Base-by-base conservation (phyloP, 2,113 vertebrate species). In the Seriola rivoliana region DNA sequence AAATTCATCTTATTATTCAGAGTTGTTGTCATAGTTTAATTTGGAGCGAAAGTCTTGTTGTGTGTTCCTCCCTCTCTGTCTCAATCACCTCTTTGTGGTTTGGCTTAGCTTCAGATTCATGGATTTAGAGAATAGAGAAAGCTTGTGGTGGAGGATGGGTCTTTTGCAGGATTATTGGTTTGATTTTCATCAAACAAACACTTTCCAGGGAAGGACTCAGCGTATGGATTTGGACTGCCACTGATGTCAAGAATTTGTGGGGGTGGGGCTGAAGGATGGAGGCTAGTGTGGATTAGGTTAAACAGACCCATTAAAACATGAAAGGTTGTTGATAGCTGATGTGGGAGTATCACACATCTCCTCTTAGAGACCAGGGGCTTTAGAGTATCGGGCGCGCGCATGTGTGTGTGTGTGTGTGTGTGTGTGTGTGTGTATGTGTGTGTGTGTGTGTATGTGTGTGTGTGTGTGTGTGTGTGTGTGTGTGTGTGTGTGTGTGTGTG, bases 301-400 rank as follows among this genome's bases (percentile, higher is more conserved):
- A 92, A 92, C 74, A 79, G 75, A 57, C 59, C 87, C 68, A 76
- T 88, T 93, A 86, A 79, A 85, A 90, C 83, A 89, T 93, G 78
- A 92, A 93, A 91, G 89, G 66, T 34, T 82, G 86, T 80, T 88
- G 88, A 92, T 90, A 46, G 84, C 76, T 85, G 89, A 86, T 75
- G 89, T 84, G 81, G 80, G 88, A 90, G 80, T 86, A 91, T 87
- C 80, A 86, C 65, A 76, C 81, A 77, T 87, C 78, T 81, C 55
- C 80, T 88, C 80, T 80, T 80, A 84, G 82, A 82, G 81, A 88
- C 82, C 73, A 34, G 16, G 9, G 65, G 70, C 85, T 89, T 79
- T 38, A 16, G 88, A 64, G 52, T 44, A 23, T 88, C 23, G 57
- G 66, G 65, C 10, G 1, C 34, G 42, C 42, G 73, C 29, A 25